phyloP scores from a whole-genome alignment of 2,797 vertebrate genomes.

The Sternotherus odoratus region DNA sequence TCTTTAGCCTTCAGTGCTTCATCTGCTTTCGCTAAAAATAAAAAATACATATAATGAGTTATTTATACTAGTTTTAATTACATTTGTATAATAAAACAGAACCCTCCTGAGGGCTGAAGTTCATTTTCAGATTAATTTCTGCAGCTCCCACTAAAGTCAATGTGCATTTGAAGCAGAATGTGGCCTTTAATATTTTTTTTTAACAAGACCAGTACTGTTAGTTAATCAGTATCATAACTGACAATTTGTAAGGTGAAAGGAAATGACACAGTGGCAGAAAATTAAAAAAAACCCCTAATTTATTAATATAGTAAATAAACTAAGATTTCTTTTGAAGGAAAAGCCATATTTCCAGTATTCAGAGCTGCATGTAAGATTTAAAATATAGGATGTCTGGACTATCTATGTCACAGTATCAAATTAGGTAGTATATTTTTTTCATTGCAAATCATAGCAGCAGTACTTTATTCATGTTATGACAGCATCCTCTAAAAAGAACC shows the following conservation, averaged over 20 bases:
- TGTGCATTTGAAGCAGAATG: fast-evolving
- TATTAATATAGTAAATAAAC: not conserved
- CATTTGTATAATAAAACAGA: not conserved
- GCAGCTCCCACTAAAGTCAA: fast-evolving
- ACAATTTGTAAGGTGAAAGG: fast-evolving
- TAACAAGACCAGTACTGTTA: fast-evolving
- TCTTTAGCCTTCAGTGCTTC: constrained; percentile 93
- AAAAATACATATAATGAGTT: constrained; percentile 13
- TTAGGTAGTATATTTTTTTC: constrained; percentile 61
- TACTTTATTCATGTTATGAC: constrained; percentile 76
- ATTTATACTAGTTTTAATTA: not conserved
- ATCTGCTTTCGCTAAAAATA: constrained; percentile 91
- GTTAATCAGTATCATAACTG: fast-evolving
- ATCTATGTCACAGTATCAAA: constrained; percentile 37
- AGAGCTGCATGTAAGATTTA: not conserved
- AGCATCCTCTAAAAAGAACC: constrained; percentile 76
- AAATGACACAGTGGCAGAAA: fast-evolving
- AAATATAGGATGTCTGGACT: constrained; percentile 20
- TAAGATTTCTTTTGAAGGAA: not conserved
- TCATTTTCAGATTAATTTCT: not conserved
- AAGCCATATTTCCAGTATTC: not conserved
- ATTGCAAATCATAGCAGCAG: constrained; percentile 66
- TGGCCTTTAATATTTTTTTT: fast-evolving
- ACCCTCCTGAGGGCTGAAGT: not conserved
- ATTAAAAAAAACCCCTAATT: not conserved